Conservation (phyloP, 1,140 invertebrate species). For the Leptinotarsa undecemlineata region DNA sequence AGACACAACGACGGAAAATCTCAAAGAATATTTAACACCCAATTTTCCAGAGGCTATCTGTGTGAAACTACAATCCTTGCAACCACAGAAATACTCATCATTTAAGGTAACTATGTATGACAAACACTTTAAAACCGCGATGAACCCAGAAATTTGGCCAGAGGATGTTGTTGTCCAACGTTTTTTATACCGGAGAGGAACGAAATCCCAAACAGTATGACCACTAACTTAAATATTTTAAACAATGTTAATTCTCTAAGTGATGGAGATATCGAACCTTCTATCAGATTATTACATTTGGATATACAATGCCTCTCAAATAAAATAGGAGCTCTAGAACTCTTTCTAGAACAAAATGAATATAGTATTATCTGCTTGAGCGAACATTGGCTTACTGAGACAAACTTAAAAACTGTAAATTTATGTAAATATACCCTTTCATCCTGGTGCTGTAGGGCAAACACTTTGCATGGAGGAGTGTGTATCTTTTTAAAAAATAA, state of each 20-base stretch:
- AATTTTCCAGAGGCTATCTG: slow-evolving; percentile 24
- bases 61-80: slow-evolving; percentile 15
- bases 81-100: slow-evolving; percentile 22
- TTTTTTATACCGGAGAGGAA: slow-evolving; percentile 6
- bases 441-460: neutral
- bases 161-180: neutral
- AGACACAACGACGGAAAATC: slow-evolving; percentile 15
- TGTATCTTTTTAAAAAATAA: slow-evolving; percentile 7
- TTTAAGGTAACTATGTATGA: slow-evolving; percentile 25
- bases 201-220: neutral
- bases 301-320: slow-evolving; percentile 5
- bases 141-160: slow-evolving; percentile 23
- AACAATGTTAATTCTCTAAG: neutral
- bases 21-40: slow-evolving; percentile 1
- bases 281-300: neutral
- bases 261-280: neutral
- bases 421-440: neutral
- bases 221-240: neutral
- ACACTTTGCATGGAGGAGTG: slow-evolving; percentile 27
- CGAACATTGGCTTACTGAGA: slow-evolving; percentile 3
- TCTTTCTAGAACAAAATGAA: neutral
- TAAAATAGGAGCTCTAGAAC: neutral
- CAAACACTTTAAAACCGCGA: slow-evolving; percentile 17
- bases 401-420: neutral
- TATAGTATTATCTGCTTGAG: neutral